These are phyloP conservation scores for Tetrapedia diversipes DNA, from an alignment of 2,888 invertebrate species.

Conservation along the genomic window DNA sequence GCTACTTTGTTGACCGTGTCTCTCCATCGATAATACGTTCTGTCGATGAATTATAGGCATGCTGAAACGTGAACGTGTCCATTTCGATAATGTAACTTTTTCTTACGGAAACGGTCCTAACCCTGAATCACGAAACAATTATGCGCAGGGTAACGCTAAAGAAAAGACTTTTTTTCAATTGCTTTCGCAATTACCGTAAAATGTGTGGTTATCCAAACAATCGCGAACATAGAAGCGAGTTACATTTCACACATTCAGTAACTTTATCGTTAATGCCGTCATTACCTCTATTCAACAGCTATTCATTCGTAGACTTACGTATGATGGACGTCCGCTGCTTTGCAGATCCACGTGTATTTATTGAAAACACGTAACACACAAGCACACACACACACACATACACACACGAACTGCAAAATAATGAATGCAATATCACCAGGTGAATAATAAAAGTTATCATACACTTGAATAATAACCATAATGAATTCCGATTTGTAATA, in stretches of 20 bases:
- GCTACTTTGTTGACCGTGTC: background rate
- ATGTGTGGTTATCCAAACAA: slow-evolving; percentile 5
- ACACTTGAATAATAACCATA: background rate
- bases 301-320: background rate
- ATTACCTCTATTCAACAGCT: background rate
- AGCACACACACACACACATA: no score
- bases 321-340: background rate
- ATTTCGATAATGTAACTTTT: slow-evolving; percentile 10
- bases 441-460: background rate
- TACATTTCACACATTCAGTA: slow-evolving; percentile 13
- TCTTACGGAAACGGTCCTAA: slow-evolving; percentile 25
- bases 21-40: slow-evolving; percentile 14
- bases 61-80: background rate
- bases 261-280: slow-evolving; percentile 16
- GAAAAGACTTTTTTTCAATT: background rate
- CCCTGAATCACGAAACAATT: slow-evolving; percentile 8
- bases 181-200: slow-evolving; percentile 2
- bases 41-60: slow-evolving; percentile 5
- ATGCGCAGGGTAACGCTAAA: background rate
- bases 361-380: background rate
- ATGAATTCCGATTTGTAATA: slow-evolving; percentile 8
- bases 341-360: background rate
- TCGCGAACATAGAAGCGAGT: slow-evolving; percentile 5
- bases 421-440: background rate
- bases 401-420: no score